These are phyloP conservation scores for Enteromius anoplus DNA, from an alignment of 2,797 vertebrate genomes.

Conservation along the genomic window DNA sequence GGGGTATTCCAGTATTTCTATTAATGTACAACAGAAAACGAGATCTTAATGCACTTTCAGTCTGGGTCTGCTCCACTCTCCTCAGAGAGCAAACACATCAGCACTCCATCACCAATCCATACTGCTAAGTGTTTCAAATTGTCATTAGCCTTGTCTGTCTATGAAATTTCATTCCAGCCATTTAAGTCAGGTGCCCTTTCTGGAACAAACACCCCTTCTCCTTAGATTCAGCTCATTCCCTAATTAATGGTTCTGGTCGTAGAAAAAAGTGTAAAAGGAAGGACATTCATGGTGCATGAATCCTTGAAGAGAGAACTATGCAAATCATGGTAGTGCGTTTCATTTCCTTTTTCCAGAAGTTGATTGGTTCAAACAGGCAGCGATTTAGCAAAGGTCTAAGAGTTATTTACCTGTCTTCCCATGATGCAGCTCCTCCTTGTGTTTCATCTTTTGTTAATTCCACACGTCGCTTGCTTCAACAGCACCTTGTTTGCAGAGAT, in stretches of 20 bases:
- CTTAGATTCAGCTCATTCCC: constrained; percentile 60
- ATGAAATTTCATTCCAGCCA: constrained; percentile 47
- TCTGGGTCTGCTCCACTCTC: constrained; percentile 24
- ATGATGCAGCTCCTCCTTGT: constrained; percentile 1
- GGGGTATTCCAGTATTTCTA: constrained; percentile 21
- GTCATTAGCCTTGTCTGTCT: constrained; percentile 52
- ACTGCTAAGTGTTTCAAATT: constrained; percentile 41
- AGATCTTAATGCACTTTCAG: constrained; percentile 25
- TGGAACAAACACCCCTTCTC: constrained; percentile 60
- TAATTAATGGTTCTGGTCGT: constrained; percentile 68
- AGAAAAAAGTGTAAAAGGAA: constrained; percentile 52
- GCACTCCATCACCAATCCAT: constrained; percentile 46
- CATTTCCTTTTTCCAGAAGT: not conserved
- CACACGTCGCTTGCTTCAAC: constrained; percentile 35
- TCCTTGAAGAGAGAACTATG: not conserved
- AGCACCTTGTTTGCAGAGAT: constrained; percentile 21
- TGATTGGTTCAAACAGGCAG: constrained; percentile 27
- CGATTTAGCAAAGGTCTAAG: constrained; percentile 32
- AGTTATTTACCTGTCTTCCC: constrained; percentile 40
- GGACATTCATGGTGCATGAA: constrained; percentile 31
- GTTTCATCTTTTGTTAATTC: constrained; percentile 44
- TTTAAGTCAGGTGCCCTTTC: constrained; percentile 69
- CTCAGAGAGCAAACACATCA: constrained; percentile 47
- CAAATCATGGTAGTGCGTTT: not conserved
- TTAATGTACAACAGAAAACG: constrained; percentile 26